Base-by-base conservation (phyloP, 2,113 vertebrate genomes). In the Indri indri region DNA sequence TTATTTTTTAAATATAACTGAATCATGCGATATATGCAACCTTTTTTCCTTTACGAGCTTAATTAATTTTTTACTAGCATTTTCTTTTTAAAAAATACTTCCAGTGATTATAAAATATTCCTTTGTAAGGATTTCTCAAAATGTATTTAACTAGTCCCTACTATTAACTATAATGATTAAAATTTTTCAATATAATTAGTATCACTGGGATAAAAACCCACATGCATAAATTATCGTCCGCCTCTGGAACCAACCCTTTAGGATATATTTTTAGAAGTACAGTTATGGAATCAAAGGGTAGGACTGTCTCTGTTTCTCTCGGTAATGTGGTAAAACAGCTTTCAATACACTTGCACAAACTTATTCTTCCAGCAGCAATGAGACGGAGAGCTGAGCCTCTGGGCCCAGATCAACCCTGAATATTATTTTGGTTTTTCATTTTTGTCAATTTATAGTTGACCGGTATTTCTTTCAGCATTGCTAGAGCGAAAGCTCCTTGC, bases 341-440 rank as follows among this genome's bases (percentile, higher is more conserved):
- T 32, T 66, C 25, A 4, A 40, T 37, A 22, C 17, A 40, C 18
- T 30, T 10, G 88, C 11, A 7, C 17, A 25, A 14, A 10, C 8
- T 16, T 40, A 4, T 40, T 70, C n/a, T 34, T 52, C 47, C 47
- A 17, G 20, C 22, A 45, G 40, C 76, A 1, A 1, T 5, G 63
- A 8, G 0, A 45, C 16, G 50, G 40, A 17, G 3, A 1, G 14
- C 27, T 27, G 23, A 13, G 2, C 6, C 65, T 42, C 34, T 40
- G 88, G 34, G 22, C 61, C 14, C 50, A 5, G 77, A 54, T 42
- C 22, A 34, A 32, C 0, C 0, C 47, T 2, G 50, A 57, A 30
- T 40, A 3, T 40, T 23, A 40, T 5, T 13, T 20, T 1, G 17
- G n/a, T 47, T 77, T 65, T 25, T 47, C 50, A 14, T 6, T 14